Base-by-base conservation (phyloP, 2,888 invertebrate species). In the Drosophila antonietae region DNA sequence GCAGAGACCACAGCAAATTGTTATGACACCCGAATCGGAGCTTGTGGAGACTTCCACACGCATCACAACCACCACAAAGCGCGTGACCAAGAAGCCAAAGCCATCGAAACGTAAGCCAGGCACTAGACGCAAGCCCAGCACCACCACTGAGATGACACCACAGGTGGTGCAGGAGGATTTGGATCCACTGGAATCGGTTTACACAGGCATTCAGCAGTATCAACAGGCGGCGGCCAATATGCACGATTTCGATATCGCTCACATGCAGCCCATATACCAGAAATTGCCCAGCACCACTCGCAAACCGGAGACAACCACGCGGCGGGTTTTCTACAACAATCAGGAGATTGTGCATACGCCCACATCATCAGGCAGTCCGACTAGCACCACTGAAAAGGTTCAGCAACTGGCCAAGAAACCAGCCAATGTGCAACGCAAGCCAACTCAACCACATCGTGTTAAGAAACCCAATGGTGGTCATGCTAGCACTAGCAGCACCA, bases 11-110 rank as follows among this genome's bases (percentile, higher is more conserved):
- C 92, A 90, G 59, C 93, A 91, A 66, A 91, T 92, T 64, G 91
- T 92, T 2, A 93, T 93, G 92, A 93, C 91, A 2, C 93, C 93
- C 5, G 93, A 93, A 51, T 91, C 93, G 2, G 92, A 93, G 61
- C 78, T 93, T 0, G 61, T 93, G 18, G 92, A 92, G 59, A 87
- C 83, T 0, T 90, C 91, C 0, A 91, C 92, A 1, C 83, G 74
- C 4, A 49, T 71, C 0, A 53, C 75, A n/a, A 47, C 79, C 6
- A 58, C 65, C 2, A 63, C 85, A 0, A 73, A 80, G n/a, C 78
- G 85, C 0, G 82, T 81, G 5, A 84, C 89, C 4, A 84, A 87
- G 39, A 90, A 90, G 49, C 89, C 91, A 0, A 91, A 91, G 33
- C 90, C 91, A 0, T 66, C 73, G 7, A 92, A 92, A 62, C 91